These are phyloP conservation scores for Phalloptychus januarius DNA, from an alignment of 2,797 vertebrate species.

Conservation along the genomic window DNA sequence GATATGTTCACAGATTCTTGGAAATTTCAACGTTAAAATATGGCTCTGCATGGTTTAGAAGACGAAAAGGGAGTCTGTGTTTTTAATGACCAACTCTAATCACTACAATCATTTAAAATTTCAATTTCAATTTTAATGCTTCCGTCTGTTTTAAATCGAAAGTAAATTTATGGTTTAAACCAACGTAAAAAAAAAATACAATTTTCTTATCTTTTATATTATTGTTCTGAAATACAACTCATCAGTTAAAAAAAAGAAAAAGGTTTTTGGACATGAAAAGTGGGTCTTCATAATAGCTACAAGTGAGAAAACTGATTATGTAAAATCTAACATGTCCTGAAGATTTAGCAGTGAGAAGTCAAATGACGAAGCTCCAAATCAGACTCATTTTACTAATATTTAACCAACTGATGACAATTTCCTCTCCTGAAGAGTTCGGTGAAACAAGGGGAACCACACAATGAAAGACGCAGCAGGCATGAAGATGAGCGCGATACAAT, in stretches of 20 bases:
- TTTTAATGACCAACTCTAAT: background rate
- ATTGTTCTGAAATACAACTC: background rate
- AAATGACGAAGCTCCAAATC: too few relatives aligned
- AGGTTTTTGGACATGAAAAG: constrained; percentile 1
- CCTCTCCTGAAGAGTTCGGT: constrained; percentile 57
- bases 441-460: constrained; percentile 38
- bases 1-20: background rate
- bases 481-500: constrained; percentile 47
- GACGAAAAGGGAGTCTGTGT: background rate
- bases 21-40: background rate
- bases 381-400: constrained; percentile 56
- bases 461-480: constrained; percentile 24
- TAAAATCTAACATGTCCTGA: constrained; percentile 11
- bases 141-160: background rate
- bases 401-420: constrained; percentile 51
- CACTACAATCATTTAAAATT: background rate
- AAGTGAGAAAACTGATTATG: constrained; percentile 33
- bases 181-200: background rate
- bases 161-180: background rate
- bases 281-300: constrained; percentile 17
- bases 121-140: background rate
- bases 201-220: background rate
- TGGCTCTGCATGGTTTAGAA: background rate
- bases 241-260: background rate
- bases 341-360: constrained; percentile 10